Evolutionary conservation across 2,797 vertebrate genomes (phyloP).

Genomic region (Lutjanus campechanus): DNA sequence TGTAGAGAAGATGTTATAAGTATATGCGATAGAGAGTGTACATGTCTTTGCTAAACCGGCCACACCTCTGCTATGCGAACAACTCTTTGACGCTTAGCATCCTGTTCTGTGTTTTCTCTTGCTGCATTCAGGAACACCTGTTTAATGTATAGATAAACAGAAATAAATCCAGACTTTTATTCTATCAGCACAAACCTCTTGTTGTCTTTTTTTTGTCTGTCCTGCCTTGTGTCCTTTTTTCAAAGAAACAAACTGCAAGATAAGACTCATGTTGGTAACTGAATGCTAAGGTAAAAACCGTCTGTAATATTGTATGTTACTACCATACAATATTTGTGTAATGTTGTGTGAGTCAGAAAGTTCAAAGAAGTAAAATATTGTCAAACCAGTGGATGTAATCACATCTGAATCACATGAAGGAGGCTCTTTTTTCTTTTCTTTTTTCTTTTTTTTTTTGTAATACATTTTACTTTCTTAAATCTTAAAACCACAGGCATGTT

Average conservation of each 20-base stretch:
- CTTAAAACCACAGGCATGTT: too few relatives aligned
- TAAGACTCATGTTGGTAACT: neutral
- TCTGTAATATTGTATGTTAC: neutral
- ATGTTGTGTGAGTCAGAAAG: neutral
- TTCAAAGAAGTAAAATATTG: neutral
- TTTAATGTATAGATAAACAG: constrained; percentile 89
- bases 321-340: neutral
- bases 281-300: neutral
- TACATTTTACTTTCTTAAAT: too few relatives aligned
- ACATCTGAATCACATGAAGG: neutral
- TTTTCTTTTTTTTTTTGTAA: too few relatives aligned
- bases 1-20: constrained; percentile 67
- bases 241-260: neutral
- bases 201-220: constrained; percentile 59
- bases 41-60: constrained; percentile 86
- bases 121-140: constrained; percentile 90
- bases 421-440: neutral
- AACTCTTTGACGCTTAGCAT: constrained; percentile 85
- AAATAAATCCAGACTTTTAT: constrained; percentile 91
- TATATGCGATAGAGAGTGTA: constrained; percentile 78
- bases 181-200: constrained; percentile 83
- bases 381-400: neutral
- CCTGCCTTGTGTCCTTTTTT: constrained; percentile 3
- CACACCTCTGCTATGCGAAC: constrained; percentile 86
- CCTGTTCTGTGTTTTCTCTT: constrained; percentile 87